phyloP scores from a whole-genome alignment of 1,140 invertebrate genomes.

The Chrysoperla carnea region DNA sequence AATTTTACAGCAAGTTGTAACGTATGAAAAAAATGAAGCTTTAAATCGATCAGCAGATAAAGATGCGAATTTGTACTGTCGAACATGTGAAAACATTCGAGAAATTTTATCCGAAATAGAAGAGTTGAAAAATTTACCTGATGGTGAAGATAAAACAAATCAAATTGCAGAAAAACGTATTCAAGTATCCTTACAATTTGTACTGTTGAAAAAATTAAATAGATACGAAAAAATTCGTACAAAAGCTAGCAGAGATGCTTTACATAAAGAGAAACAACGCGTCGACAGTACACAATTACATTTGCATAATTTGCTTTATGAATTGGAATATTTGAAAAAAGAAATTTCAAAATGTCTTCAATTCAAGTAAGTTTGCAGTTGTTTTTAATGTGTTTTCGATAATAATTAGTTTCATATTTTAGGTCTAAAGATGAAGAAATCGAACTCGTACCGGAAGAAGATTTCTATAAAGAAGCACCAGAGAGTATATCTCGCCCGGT shows the following conservation, averaged over 20 bases:
- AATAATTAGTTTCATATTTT: conserved; percentile 7
- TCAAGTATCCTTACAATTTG: conserved; percentile 53
- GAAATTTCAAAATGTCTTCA: conserved; percentile 87
- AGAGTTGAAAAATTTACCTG: conserved; percentile 36
- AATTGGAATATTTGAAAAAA: conserved; percentile 81
- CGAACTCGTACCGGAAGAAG: conserved; percentile 65
- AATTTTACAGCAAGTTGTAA: conserved; percentile 36
- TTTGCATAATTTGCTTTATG: conserved; percentile 89
- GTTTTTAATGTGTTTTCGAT: conserved; percentile 2
- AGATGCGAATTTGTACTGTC: conserved; percentile 47
- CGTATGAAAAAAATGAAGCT: conserved; percentile 58
- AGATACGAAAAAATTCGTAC: conserved; percentile 74
- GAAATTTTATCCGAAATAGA: conserved; percentile 43
- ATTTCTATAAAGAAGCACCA: conserved; percentile 74
- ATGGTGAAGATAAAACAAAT: conserved; percentile 23
- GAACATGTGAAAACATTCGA: conserved; percentile 46
- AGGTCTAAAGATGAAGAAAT: conserved; percentile 91
- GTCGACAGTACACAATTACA: conserved; percentile 82
- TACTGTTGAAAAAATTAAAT: conserved; percentile 77
- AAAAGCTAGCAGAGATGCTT: conserved; percentile 59
- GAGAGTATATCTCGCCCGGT: conserved; percentile 47
- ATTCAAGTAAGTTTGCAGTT: conserved; percentile 49
- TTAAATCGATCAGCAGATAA: conserved; percentile 37
- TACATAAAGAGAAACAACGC: conserved; percentile 61
- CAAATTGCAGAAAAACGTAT: conserved; percentile 45